Conservation (phyloP, 2,797 vertebrate species). For the Pseudochirops cupreus region DNA sequence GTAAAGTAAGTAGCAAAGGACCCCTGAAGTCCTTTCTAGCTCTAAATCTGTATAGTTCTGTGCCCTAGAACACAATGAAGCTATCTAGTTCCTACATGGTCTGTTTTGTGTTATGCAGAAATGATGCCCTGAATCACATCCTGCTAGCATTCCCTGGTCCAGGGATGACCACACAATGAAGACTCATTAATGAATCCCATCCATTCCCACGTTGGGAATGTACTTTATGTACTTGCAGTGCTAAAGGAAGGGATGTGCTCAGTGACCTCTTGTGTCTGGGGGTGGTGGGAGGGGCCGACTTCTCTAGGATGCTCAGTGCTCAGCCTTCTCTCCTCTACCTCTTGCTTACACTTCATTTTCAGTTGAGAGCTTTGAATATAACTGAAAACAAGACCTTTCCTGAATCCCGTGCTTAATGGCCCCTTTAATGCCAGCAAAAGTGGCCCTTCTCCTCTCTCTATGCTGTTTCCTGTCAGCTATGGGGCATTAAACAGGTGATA, state of each 20-base stretch:
- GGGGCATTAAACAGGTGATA: constrained; percentile 85
- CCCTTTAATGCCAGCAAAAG: constrained; percentile 90
- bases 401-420: constrained; percentile 89
- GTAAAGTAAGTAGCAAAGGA: neutral
- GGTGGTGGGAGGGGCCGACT: neutral
- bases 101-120: neutral
- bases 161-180: neutral
- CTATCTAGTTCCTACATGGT: neutral
- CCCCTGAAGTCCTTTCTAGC: neutral
- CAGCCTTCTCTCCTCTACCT: constrained; percentile 66
- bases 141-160: neutral
- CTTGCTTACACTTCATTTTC: constrained; percentile 85
- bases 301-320: neutral
- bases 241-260: neutral
- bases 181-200: neutral
- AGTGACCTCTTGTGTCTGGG: neutral
- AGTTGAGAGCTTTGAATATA: constrained; percentile 65
- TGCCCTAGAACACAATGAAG: neutral
- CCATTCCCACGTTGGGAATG: neutral
- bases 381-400: constrained; percentile 82
- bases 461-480: constrained; percentile 85
- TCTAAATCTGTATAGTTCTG: neutral
- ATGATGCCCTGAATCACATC: neutral
- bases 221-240: neutral
- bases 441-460: constrained; percentile 84